Base-by-base conservation (phyloP, 2,888 invertebrate genomes). In the Drosophila niveifrons region DNA sequence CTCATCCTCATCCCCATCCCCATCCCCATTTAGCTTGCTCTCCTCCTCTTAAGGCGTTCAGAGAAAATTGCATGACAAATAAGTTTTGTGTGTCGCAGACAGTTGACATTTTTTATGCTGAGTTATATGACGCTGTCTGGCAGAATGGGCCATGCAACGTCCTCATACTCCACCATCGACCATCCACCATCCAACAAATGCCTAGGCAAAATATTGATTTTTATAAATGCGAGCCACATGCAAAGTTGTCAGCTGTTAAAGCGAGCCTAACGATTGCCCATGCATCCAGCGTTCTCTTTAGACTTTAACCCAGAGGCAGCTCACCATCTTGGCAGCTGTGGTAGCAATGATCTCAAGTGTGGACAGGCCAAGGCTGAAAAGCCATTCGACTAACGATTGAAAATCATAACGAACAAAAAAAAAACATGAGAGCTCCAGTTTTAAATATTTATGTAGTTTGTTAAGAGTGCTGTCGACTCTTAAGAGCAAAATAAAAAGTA, bases 31-130 rank as follows among this genome's bases (percentile, higher is more conserved):
- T 46, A 23, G n/a, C 41, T 65, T 48, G 56, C 52, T 78, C 52
- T 78, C 52, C 66, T 64, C 68, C 80, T 80, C 78, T 76, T 75
- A 79, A 84, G 87, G 87, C 83, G 83, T 81, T 86, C 75, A 70
- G 29, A 77, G 72, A 83, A 84, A 84, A 84, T 86, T 84, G 87
- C 87, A 84, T 84, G 83, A 84, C 83, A 84, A 84, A 84, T 84
- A 84, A 86, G 87, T 84, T 84, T 84, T 84, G 83, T 84, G 83
- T 84, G 83, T 83, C 87, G 83, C 78, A 81, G 83, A 84, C 83
- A 84, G 87, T 86, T 84, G 83, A 86, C 83, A 84, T 84, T 84
- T 84, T 84, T 84, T 86, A 84, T 84, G 66, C 79, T 85, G 80
- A 85, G 78, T 75, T 85, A 82, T 82, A 82, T 74, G 75, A 61